These are phyloP conservation scores for Palythoa heliodiscus DNA, from an alignment of 92 coral and sea anemone genomes.

Conservation along the genomic window DNA sequence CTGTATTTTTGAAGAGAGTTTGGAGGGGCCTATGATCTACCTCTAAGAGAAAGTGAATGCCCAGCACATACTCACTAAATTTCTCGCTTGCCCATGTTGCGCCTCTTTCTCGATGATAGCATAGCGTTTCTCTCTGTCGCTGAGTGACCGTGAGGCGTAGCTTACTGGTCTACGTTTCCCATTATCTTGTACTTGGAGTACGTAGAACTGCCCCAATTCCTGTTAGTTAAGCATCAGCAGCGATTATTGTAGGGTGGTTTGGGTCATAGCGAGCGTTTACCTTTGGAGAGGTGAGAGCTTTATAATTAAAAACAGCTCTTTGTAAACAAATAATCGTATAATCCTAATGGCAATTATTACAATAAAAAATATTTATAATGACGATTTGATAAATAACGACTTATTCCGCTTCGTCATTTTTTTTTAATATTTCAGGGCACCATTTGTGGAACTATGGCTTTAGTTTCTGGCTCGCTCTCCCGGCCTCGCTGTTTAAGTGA, in stretches of 20 bases:
- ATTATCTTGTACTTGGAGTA: slow-evolving; percentile 57
- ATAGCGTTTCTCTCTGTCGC: slow-evolving; percentile 56
- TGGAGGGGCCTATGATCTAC: slow-evolving; percentile 58
- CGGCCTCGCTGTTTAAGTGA: no score
- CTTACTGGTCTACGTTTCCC: slow-evolving; percentile 59
- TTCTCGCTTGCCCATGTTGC: slow-evolving; percentile 58
- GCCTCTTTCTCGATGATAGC: slow-evolving; percentile 67
- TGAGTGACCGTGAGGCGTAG: slow-evolving; percentile 63
- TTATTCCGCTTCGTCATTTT: no score
- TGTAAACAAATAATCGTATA: no score
- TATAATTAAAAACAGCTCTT: no score
- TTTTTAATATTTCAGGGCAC: no score
- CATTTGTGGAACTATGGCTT: no score
- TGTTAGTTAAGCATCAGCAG: slow-evolving; percentile 63
- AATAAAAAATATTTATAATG: no score
- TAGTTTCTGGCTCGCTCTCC: no score
- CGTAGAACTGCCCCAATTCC: slow-evolving; percentile 66
- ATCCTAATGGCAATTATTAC: no score
- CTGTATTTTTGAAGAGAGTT: background rate
- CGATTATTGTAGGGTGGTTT: slow-evolving; percentile 49
- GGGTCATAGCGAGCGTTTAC: slow-evolving; percentile 53
- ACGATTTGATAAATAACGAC: no score
- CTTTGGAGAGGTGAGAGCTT: no score
- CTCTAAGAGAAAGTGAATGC: slow-evolving; percentile 38
- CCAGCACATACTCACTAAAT: slow-evolving; percentile 55